Conservation (phyloP, 2,113 vertebrate species). For the Phoenicopterus ruber region DNA sequence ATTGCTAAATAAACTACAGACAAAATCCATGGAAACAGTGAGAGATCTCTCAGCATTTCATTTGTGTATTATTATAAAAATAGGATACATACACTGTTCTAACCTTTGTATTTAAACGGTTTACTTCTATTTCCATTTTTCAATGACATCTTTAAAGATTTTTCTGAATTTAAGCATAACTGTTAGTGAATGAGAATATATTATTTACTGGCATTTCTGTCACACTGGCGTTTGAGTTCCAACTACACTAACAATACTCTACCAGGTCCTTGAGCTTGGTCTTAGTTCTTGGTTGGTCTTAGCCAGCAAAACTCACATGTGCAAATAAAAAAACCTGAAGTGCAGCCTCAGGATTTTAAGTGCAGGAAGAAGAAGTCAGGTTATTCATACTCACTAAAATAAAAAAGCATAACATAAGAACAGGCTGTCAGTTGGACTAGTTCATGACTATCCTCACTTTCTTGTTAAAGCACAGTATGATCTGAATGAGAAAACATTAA, state of each 20-base stretch:
- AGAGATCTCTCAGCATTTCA: conserved; percentile 56
- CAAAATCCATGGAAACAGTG: conserved; percentile 76
- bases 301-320: neutral
- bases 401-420: neutral
- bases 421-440: neutral
- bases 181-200: neutral
- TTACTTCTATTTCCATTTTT: conserved; percentile 46
- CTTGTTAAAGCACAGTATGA: neutral
- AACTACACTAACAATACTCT: neutral
- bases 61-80: conserved; percentile 61
- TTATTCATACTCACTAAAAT: neutral
- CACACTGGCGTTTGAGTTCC: neutral
- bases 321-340: neutral
- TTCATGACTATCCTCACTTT: neutral
- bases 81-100: neutral
- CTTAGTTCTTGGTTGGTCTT: neutral
- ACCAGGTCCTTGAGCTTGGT: neutral
- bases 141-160: neutral
- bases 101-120: conserved; percentile 41
- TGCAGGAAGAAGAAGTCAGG: neutral
- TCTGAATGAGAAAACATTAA: neutral
- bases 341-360: neutral
- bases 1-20: conserved; percentile 79
- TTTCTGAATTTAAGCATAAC: conserved; percentile 7
- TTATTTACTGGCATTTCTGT: neutral